Evolutionary conservation across 1,140 invertebrate species (phyloP).

Genomic region (Lamellibrachia luymesi): DNA sequence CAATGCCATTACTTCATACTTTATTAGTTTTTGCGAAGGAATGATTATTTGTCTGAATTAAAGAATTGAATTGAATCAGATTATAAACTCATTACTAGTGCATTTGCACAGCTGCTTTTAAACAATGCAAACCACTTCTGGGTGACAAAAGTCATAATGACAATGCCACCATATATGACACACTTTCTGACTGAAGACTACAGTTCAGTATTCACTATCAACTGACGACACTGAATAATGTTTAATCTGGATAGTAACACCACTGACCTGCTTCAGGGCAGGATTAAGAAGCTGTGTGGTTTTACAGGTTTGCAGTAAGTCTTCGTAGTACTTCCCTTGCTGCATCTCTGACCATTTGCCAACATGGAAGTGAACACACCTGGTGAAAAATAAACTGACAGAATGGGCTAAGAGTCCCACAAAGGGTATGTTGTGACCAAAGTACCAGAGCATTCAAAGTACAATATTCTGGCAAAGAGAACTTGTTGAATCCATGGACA

Average conservation of each 20-base stretch:
- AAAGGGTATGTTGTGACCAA: not conserved
- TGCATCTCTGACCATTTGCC: too few species aligned
- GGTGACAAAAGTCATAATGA: not conserved
- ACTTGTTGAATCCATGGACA: not conserved
- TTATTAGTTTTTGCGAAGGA: not conserved
- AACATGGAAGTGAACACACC: not conserved
- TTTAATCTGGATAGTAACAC: not conserved
- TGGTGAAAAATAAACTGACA: not conserved
- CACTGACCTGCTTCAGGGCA: not conserved
- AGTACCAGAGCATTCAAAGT: not conserved
- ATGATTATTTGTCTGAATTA: too few species aligned
- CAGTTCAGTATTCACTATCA: not conserved
- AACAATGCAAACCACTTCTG: not conserved
- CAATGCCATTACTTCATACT: not conserved
- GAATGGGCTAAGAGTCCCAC: not conserved
- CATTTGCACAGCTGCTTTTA: not conserved
- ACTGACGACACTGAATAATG: not conserved
- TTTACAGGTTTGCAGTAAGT: not conserved
- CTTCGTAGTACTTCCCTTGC: not conserved
- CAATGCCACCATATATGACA: not conserved
- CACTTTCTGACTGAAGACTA: not conserved
- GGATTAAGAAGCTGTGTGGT: conserved; percentile 6
- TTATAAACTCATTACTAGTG: too few species aligned
- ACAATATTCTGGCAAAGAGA: too few species aligned
- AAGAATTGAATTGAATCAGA: too few species aligned